phyloP scores from a whole-genome alignment of 2,797 vertebrate species.

The Falco biarmicus region DNA sequence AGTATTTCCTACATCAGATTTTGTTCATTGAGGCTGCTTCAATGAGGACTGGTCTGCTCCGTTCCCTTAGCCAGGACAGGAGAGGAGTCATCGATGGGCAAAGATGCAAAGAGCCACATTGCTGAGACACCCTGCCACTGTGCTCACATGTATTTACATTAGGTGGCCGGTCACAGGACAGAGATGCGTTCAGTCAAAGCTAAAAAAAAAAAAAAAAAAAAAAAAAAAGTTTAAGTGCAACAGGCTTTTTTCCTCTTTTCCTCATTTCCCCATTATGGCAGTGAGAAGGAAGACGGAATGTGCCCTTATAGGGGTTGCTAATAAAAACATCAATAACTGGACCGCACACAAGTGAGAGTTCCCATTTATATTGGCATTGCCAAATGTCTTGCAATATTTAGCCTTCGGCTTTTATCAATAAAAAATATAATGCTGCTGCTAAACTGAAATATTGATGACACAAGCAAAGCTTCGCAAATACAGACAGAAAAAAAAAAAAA shows the following conservation, averaged over 20 bases:
- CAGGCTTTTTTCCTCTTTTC: background rate
- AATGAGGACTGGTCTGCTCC: background rate
- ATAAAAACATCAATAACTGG: conserved; percentile 60
- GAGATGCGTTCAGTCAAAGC: background rate
- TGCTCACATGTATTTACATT: background rate
- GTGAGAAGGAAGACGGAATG: background rate
- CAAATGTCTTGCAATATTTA: conserved; percentile 54
- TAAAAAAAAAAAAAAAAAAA: no score
- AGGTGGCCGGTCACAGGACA: background rate
- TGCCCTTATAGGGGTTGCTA: background rate
- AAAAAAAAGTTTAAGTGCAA: background rate
- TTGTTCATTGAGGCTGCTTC: background rate
- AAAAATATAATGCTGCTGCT: conserved; percentile 45
- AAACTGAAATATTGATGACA: conserved; percentile 29
- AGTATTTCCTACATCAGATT: background rate
- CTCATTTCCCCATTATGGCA: background rate
- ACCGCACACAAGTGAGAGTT: background rate
- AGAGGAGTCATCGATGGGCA: background rate
- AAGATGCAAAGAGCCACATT: background rate
- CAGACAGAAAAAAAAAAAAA: background rate
- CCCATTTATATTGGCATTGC: conserved; percentile 23
- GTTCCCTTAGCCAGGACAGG: background rate
- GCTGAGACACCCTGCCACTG: background rate
- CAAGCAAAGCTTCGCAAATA: background rate
- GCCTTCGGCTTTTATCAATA: conserved; percentile 62